phyloP scores from a whole-genome alignment of 2,797 vertebrate species.

The Manis crassicaudata region DNA sequence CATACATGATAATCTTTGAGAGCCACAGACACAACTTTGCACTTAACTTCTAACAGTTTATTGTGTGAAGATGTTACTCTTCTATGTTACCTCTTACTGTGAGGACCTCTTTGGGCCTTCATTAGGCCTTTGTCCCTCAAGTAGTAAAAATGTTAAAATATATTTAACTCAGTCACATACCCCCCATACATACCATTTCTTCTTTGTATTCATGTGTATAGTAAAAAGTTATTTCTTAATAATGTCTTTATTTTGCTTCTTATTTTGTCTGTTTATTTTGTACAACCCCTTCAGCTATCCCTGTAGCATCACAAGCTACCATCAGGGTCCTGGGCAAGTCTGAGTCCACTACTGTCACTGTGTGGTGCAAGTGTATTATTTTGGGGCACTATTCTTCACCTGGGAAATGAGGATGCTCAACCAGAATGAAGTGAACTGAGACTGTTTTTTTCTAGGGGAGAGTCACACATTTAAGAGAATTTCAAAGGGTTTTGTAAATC shows the following conservation, averaged over 20 bases:
- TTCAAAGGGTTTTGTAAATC: not conserved
- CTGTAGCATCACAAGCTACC: not conserved
- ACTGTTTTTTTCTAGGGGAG: not conserved
- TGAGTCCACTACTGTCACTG: not conserved
- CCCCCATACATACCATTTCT: not conserved
- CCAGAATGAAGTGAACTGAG: conserved; percentile 15
- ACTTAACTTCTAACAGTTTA: conserved; percentile 55
- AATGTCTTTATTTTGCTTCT: conserved; percentile 18
- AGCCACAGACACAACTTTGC: conserved; percentile 72
- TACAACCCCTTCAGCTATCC: not conserved
- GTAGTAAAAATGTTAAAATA: conserved; percentile 23
- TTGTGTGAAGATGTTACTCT: conserved; percentile 54
- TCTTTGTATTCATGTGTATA: conserved; percentile 4
- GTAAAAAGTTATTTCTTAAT: conserved; percentile 38
- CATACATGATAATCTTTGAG: conserved; percentile 22
- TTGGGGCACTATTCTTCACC: not conserved
- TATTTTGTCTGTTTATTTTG: not conserved
- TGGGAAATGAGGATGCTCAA: conserved; percentile 11
- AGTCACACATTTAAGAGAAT: not conserved
- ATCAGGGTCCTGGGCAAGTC: not conserved
- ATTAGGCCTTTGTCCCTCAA: conserved; percentile 26
- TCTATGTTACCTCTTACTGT: conserved; percentile 18
- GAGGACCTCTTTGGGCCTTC: not conserved
- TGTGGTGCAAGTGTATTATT: not conserved
- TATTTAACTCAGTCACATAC: not conserved